Conservation (phyloP, 2,888 invertebrate species). For the Apamea crenata region DNA sequence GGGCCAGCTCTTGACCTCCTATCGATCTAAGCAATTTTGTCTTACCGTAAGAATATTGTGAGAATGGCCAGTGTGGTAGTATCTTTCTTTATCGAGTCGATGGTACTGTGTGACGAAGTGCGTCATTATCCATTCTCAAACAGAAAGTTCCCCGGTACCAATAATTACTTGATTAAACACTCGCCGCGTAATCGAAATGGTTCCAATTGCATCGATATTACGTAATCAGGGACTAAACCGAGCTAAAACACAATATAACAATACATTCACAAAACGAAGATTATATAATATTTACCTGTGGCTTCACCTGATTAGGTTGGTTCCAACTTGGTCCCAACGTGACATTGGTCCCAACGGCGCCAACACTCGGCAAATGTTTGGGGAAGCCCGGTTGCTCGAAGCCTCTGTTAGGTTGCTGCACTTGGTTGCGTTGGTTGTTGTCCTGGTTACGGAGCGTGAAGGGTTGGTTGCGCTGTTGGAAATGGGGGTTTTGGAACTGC, state of each 20-base stretch:
- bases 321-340: slow-evolving; percentile 79
- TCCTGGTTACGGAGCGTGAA: slow-evolving; percentile 57
- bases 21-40: neutral
- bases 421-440: slow-evolving; percentile 51
- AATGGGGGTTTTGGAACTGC: slow-evolving; percentile 77
- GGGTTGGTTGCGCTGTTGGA: slow-evolving; percentile 71
- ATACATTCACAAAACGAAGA: neutral
- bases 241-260: neutral
- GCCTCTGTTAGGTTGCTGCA: slow-evolving; percentile 46
- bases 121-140: slow-evolving; percentile 6
- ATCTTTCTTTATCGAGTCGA: neutral
- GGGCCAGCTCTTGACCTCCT: too few species aligned
- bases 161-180: slow-evolving; percentile 14
- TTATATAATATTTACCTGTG: slow-evolving; percentile 34
- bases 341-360: slow-evolving; percentile 56
- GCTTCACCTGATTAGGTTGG: slow-evolving; percentile 51
- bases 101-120: neutral
- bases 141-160: slow-evolving; percentile 19
- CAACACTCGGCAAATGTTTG: slow-evolving; percentile 76
- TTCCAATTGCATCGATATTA: neutral
- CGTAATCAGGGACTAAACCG: neutral
- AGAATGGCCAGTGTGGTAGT: neutral
- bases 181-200: neutral
- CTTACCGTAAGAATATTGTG: neutral
- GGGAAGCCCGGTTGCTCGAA: slow-evolving; percentile 71